Base-by-base conservation (phyloP, 2,113 vertebrate species). In the Mormoops blainvillei region DNA sequence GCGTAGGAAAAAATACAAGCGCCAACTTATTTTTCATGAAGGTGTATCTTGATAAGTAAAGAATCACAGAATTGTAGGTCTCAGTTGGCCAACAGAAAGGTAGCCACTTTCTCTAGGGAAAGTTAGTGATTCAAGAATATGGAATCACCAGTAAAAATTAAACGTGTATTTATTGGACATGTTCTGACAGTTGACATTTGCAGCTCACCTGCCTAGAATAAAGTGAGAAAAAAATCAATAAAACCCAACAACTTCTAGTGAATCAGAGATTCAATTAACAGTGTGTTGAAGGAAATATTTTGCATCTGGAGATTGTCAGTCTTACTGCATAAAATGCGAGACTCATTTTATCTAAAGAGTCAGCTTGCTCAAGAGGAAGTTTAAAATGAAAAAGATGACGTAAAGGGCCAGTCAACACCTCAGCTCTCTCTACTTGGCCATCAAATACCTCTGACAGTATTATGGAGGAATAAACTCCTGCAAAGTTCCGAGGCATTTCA, bases 331-430 rank as follows among this genome's bases (percentile, higher is more conserved):
- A 74, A 93, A 93, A 58, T 31, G 41, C 58, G 54, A 93, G 26
- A 52, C 20, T 63, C 38, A 38, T 63, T 89, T 78, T 86, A 86
- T 65, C 87, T 67, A 67, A 84, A 67, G 31, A 94, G 87, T 92
- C 28, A 92, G 87, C 85, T n/a, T 89, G 73, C 19, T 90, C 36
- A 67, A 93, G 61, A 88, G 8, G 87, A 90, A 89, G 93, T 41
- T 95, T 70, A 76, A 80, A 81, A 70, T 85, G 20, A 95, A 81
- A 36, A 54, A 58, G 52, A 77, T 91, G 33, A 71, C 58, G 73
- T 58, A 90, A 96, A 82, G 83, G n/a, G 22, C 45, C 93, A 45
- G 67, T 77, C 15, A 65, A 77, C 33, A 83, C 31, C n/a, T 78
- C 33, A 41, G 67, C n/a, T 82, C 65, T 56, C 48, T 87, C 19